These are phyloP conservation scores for Panagrolaimus sp. DNA, from an alignment of 1,140 invertebrate genomes.

Conservation along the genomic window DNA sequence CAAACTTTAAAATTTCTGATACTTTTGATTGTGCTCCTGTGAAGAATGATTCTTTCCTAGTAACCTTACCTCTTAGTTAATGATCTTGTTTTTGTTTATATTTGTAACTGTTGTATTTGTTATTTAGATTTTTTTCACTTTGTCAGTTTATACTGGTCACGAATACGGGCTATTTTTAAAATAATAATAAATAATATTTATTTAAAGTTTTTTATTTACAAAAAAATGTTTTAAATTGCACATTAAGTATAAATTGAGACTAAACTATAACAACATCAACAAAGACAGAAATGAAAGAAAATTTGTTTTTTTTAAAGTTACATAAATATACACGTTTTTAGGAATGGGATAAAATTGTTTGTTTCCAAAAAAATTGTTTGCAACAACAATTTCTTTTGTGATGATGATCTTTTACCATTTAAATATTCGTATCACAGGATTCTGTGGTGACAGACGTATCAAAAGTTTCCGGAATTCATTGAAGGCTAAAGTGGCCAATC, in stretches of 20 bases:
- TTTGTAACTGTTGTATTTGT: background rate
- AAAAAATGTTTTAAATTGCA: no score
- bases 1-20: background rate
- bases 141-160: background rate
- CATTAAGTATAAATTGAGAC: no score
- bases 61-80: background rate
- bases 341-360: slow-evolving; percentile 66
- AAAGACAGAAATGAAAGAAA: no score
- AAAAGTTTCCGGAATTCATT: slow-evolving; percentile 41
- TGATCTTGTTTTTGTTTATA: background rate
- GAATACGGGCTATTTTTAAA: background rate
- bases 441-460: slow-evolving; percentile 25
- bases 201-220: no score
- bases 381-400: slow-evolving; percentile 20
- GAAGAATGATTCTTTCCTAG: background rate
- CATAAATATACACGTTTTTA: no score
- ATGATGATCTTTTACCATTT: slow-evolving; percentile 37
- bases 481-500: slow-evolving; percentile 35
- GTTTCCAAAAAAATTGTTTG: slow-evolving; percentile 65
- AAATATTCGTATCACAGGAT: slow-evolving; percentile 19
- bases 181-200: background rate
- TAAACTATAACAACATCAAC: no score
- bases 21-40: background rate
- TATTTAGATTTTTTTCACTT: slow-evolving; percentile 1
- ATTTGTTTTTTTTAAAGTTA: no score